A percentile compares a stretch with the other conserved stretches of the same genome.
phyloP scores from a whole-genome alignment of 2,797 vertebrate genomes.

The Pangasius larnaudii region DNA sequence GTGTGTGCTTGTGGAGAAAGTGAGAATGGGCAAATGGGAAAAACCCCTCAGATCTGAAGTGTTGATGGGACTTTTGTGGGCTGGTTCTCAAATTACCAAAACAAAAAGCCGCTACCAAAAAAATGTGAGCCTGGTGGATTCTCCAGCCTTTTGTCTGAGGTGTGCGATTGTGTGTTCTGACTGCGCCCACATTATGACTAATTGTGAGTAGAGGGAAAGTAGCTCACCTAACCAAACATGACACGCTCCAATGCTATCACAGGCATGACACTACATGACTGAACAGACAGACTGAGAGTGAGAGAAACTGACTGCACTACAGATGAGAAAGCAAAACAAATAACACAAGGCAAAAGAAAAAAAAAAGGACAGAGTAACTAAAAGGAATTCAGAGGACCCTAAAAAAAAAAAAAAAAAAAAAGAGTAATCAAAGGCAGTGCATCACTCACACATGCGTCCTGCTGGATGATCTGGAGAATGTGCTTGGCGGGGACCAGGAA shows the following conservation, averaged over 20 bases:
- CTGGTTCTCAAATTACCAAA: constrained; percentile 57
- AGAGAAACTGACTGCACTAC: neutral
- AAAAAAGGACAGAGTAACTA: constrained; percentile 1
- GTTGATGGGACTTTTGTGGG: constrained; percentile 39
- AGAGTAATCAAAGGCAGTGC: neutral
- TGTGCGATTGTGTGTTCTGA: constrained; percentile 24
- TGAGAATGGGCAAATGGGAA: constrained; percentile 6
- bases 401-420: neutral
- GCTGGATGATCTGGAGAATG: constrained; percentile 82
- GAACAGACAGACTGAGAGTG: neutral
- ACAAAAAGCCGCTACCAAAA: constrained; percentile 47
- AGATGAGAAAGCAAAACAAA: constrained; percentile 6
- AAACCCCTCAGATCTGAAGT: constrained; percentile 30
- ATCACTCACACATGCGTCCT: constrained; percentile 59
- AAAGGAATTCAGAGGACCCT: neutral
- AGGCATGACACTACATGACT: constrained; percentile 57
- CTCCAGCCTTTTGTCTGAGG: constrained; percentile 46
- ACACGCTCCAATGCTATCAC: constrained; percentile 45
- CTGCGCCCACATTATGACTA: constrained; percentile 51
- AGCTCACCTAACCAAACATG: constrained; percentile 53
- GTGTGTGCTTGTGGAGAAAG: constrained; percentile 34
- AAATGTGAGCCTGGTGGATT: constrained; percentile 27
- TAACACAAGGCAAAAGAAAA: neutral
- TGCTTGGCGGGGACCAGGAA: constrained; percentile 88
- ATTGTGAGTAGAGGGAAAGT: constrained; percentile 40